Conservation (phyloP, 1,140 invertebrate genomes). For the Bombus sibiricus region DNA sequence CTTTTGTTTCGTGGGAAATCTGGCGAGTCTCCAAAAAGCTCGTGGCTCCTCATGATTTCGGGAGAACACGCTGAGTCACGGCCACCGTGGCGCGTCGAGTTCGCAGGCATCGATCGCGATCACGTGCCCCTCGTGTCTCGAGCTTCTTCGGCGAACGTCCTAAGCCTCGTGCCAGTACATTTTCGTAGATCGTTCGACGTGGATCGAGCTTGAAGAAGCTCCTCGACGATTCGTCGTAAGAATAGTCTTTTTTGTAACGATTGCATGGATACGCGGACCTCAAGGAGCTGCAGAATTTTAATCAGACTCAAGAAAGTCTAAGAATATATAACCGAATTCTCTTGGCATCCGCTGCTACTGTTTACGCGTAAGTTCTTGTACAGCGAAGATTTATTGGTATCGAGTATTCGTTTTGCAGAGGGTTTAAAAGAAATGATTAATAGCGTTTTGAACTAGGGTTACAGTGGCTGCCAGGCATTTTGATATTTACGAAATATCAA, state of each 20-base stretch:
- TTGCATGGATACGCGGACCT: background rate
- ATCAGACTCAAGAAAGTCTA: background rate
- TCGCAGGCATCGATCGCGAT: slow-evolving; percentile 64
- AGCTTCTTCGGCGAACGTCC: slow-evolving; percentile 3
- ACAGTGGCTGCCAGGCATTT: too few relatives aligned
- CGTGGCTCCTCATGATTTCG: slow-evolving; percentile 43
- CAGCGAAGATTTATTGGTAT: background rate
- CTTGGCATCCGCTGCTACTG: background rate
- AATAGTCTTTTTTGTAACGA: background rate
- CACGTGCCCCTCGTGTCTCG: slow-evolving; percentile 59
- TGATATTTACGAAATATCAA: too few relatives aligned
- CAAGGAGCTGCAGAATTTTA: background rate
- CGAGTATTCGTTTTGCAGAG: background rate
- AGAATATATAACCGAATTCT: background rate
- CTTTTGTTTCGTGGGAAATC: slow-evolving; percentile 53
- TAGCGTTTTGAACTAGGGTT: background rate
- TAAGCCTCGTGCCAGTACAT: slow-evolving; percentile 41
- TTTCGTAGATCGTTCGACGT: slow-evolving; percentile 27
- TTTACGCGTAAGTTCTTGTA: slow-evolving; percentile 2
- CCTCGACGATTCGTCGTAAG: background rate
- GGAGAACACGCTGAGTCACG: slow-evolving; percentile 72
- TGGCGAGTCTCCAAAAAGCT: slow-evolving; percentile 57
- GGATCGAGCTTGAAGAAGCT: slow-evolving; percentile 14
- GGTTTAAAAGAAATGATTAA: background rate
- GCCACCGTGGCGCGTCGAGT: slow-evolving; percentile 60